These are phyloP conservation scores for Molorchus minor DNA, from an alignment of 2,888 invertebrate species.

Conservation along the genomic window DNA sequence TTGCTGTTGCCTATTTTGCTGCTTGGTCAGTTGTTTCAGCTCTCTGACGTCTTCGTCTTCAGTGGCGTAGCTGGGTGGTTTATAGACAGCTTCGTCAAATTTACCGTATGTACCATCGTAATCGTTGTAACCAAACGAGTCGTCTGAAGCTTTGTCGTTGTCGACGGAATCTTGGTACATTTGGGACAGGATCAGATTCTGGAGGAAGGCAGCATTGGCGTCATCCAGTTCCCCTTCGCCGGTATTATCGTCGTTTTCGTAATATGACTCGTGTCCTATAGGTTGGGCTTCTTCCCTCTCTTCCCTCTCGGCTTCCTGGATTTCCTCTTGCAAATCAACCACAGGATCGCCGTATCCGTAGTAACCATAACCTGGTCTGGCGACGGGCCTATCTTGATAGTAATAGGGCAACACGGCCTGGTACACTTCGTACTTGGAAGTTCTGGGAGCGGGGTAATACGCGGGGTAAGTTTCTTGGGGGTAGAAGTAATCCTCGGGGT, in stretches of 20 bases:
- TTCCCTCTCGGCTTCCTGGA: conserved; percentile 70
- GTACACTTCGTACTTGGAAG: conserved; percentile 64
- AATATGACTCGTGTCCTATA: conserved; percentile 74
- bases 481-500: conserved; percentile 66
- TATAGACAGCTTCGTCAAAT: conserved; percentile 38
- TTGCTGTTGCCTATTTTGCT: conserved; percentile 47
- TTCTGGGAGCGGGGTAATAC: conserved; percentile 61
- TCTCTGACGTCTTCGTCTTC: conserved; percentile 75
- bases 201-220: conserved; percentile 71
- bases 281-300: conserved; percentile 67
- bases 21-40: conserved; percentile 70
- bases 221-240: conserved; percentile 58
- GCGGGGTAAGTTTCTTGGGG: conserved; percentile 58
- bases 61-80: conserved; percentile 32
- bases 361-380: conserved; percentile 58
- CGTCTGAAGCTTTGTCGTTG: conserved; percentile 46
- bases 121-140: conserved; percentile 46
- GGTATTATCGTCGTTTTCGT: conserved; percentile 64
- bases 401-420: conserved; percentile 63
- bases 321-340: conserved; percentile 68
- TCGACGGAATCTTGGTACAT: conserved; percentile 69
- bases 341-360: conserved; percentile 63
- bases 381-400: conserved; percentile 59
- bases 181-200: conserved; percentile 73
- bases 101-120: conserved; percentile 54